A percentile compares a stretch with the other conserved stretches of the same genome.
Conservation (phyloP, 2,797 vertebrate genomes). For the Ciconia nigra region DNA sequence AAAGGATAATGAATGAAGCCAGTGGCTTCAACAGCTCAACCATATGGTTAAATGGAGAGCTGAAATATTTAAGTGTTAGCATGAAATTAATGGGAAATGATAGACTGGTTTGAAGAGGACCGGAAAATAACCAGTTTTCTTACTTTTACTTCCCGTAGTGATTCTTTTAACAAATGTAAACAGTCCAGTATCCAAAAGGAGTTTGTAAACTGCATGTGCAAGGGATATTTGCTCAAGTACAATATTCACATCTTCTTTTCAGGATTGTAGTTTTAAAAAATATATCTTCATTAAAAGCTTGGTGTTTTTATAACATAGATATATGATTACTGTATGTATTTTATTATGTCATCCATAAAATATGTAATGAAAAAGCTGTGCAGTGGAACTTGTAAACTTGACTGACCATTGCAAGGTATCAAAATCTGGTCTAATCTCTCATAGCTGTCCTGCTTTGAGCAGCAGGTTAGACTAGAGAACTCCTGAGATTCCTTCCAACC, state of each 20-base stretch:
- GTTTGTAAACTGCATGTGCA: background rate
- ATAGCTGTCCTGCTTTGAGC: background rate
- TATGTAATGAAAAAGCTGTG: background rate
- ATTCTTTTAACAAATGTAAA: background rate
- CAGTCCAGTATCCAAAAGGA: background rate
- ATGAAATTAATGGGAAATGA: background rate
- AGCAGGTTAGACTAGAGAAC: background rate
- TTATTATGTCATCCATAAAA: background rate
- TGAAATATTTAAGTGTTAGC: background rate
- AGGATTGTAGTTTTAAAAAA: background rate
- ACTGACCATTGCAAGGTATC: background rate
- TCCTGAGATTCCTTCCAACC: background rate
- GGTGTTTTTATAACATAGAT: background rate
- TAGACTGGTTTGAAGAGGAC: background rate
- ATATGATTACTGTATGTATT: background rate
- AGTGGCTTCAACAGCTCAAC: background rate
- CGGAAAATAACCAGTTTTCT: background rate
- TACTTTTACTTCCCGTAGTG: background rate
- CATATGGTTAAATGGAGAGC: background rate
- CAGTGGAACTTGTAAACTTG: background rate
- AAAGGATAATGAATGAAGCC: background rate
- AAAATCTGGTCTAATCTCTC: background rate
- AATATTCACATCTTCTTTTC: background rate
- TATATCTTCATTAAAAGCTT: background rate
- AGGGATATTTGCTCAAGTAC: background rate